Base-by-base conservation (phyloP, 2,113 vertebrate genomes). In the Cephalopholis sonnerati region DNA sequence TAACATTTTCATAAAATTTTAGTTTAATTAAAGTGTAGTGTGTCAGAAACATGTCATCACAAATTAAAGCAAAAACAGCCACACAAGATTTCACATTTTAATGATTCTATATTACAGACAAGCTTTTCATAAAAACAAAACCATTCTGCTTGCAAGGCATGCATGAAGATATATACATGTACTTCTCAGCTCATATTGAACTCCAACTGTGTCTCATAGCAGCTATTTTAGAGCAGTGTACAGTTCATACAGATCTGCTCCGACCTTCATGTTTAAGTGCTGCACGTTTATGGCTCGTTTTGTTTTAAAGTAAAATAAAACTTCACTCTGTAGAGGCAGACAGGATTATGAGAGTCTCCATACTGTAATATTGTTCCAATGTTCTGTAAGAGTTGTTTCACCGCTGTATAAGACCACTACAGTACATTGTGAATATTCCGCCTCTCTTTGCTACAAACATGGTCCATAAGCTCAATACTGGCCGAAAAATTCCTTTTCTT, bases 51-150 rank as follows among this genome's bases (percentile, higher is more conserved):
- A n/a, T n/a, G n/a, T n/a, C n/a, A n/a, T n/a, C n/a, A n/a, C n/a
- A n/a, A n/a, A n/a, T 36, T 36, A n/a, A n/a, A 66, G 32, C 1
- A 32, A 4, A 6, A 22, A 50, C 7, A 4, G 16, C 0, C 2
- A 29, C 16, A 44, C 3, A 0, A 46, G 13, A 11, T 77, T 85
- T 79, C 81, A 86, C 58, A 81, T 85, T 89, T 89, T 87, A 90
- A 87, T 89, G 58, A 63, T 87, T 89, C 74, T 20, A 12, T 85
- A 76, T 80, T 68, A 79, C 79, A 88, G 63, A 86, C 53, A 11
- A 53, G 84, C 62, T 63, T 68, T 70, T 25, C 63, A 41, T 84
- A 66, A 80, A 85, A 90, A 41, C 74, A 75, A 71, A 29, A 24
- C 3, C 50, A 54, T 6, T 44, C 12, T 2, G 50, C 61, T 82